phyloP scores from a whole-genome alignment of 37 sponge, comb jelly and placozoan genomes.

The Hormiphora californensis region DNA sequence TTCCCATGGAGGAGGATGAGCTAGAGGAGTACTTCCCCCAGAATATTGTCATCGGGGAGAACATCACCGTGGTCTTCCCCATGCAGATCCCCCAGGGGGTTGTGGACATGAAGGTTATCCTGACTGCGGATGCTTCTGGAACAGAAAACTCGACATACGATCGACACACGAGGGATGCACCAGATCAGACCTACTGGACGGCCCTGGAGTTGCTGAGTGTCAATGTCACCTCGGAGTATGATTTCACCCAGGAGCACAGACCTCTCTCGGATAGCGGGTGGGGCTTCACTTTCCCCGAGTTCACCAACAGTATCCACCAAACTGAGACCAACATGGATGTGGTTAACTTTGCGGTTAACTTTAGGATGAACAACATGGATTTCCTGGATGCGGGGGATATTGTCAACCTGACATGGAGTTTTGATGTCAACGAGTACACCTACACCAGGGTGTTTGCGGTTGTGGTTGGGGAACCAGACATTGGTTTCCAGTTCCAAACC shows the following conservation, averaged over 20 bases:
- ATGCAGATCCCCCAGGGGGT: constrained; percentile 35
- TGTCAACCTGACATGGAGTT: constrained; percentile 18
- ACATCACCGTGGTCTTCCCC: constrained; percentile 3
- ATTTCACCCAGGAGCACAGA: not conserved
- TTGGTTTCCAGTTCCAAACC: constrained; percentile 19
- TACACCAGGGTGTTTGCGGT: not conserved
- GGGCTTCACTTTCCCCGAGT: constrained; percentile 2
- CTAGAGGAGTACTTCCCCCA: constrained; percentile 2
- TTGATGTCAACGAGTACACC: constrained; percentile 19
- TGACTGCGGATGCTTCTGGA: constrained; percentile 35
- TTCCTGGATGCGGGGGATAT: constrained; percentile 22
- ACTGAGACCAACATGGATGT: not conserved
- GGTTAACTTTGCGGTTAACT: not conserved
- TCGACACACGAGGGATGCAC: not conserved
- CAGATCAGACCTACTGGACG: not conserved
- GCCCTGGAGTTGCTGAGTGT: constrained; percentile 1
- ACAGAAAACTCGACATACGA: not conserved
- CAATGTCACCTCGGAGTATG: not conserved
- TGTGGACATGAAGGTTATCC: not conserved
- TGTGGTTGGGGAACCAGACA: constrained; percentile 20
- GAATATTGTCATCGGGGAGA: constrained; percentile 46
- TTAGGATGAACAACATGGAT: constrained; percentile 46
- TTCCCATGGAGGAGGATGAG: not conserved
- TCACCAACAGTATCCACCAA: constrained; percentile 11
- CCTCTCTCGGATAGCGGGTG: not conserved